phyloP scores from a whole-genome alignment of 2,797 vertebrate species.

The Chromis chromis region DNA sequence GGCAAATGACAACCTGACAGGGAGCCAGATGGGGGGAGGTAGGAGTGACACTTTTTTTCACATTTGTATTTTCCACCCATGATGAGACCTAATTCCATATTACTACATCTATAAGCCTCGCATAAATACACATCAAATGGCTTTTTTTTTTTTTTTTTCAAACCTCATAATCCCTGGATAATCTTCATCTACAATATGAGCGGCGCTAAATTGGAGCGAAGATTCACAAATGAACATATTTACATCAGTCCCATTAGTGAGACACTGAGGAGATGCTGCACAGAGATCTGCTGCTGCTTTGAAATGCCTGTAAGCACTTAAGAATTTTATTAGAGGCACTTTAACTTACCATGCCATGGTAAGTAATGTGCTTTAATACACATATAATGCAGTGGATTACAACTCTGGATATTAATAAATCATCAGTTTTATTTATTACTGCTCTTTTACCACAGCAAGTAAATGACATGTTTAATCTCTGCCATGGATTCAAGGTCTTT shows the following conservation, averaged over 20 bases:
- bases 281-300: conserved; percentile 71
- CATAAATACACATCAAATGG: conserved; percentile 82
- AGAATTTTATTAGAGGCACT: conserved; percentile 85
- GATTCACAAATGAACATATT: conserved; percentile 85
- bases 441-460: conserved; percentile 62
- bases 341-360: conserved; percentile 72
- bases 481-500: conserved; percentile 60
- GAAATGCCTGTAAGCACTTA: conserved; percentile 79
- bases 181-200: conserved; percentile 84
- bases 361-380: conserved; percentile 82
- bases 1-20: conserved; percentile 78
- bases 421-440: conserved; percentile 80
- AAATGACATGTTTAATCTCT: conserved; percentile 80
- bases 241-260: conserved; percentile 84
- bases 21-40: conserved; percentile 66
- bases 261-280: conserved; percentile 74
- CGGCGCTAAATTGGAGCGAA: conserved; percentile 80
- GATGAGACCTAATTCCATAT: conserved; percentile 80
- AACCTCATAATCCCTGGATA: conserved; percentile 84
- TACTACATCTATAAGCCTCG: conserved; percentile 78
- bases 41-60: conserved; percentile 52
- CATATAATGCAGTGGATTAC: conserved; percentile 81
- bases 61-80: conserved; percentile 66
- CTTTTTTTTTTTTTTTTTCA: conserved; percentile 71
- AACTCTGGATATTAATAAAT: conserved; percentile 81